Base-by-base conservation (phyloP, 2,113 vertebrate species). In the Sporophila hypoxantha region DNA sequence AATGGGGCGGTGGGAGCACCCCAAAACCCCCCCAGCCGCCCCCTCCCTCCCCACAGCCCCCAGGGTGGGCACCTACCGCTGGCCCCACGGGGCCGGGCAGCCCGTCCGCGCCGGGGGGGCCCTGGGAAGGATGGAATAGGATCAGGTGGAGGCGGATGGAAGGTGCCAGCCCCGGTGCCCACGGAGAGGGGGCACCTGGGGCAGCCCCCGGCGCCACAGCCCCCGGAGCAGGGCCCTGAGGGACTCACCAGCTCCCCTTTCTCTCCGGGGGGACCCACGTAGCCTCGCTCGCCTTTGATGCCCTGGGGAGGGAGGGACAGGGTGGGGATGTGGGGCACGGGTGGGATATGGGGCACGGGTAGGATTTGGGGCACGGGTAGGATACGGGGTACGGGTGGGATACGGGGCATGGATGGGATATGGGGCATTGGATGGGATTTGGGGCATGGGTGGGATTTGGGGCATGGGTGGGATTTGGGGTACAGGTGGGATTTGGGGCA, bases 181-280 rank as follows among this genome's bases (percentile, higher is more conserved):
- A 1, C 0, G 0, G 23, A 0, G 1, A 56, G 74, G 36, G 37
- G 57, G 66, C 17, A 57, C 3, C 42, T 8, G 9, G 46, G 37
- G 53, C 21, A 76, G 25, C 23, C 53, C 46, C 76, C 53, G 3
- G 37, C 37, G 70, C 80, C 56, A 13, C 22, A 27, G 36, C 26
- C 56, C 65, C 37, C 0, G 6, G 25, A 16, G 15, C 5, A 8
- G 2, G 1, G 39, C 4, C 26, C 36, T 0, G 0, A 14, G 50
- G 9, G 27, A 88, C 98, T 98, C 96, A 99, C 99, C 74, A 97
- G 97, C 91, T 99, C 99, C 90, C 99, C 99, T 92, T 99, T 99
- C 90, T 97, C 97, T 18, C 98, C 99, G 0, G 78, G n/a, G 19
- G 93, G 93, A 27, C 99, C 99, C 8, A 91, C 15, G 34, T 94